phyloP scores from a whole-genome alignment of 1,140 invertebrate species.

The Drosophila repleta region DNA sequence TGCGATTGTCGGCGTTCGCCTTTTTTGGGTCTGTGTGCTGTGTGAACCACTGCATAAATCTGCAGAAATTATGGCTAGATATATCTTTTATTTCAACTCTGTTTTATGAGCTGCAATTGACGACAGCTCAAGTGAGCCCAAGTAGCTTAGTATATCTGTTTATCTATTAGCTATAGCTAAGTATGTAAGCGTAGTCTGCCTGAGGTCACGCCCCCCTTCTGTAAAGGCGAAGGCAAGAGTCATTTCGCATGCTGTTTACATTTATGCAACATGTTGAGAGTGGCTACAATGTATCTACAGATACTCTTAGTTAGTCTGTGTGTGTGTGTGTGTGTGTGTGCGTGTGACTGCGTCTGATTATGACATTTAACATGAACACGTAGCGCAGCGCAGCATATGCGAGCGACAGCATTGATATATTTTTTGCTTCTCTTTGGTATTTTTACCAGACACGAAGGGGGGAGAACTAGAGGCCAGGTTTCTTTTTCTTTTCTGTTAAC shows the following conservation, averaged over 20 bases:
- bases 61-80: constrained; percentile 53
- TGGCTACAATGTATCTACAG: constrained; percentile 64
- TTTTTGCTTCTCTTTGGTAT: constrained; percentile 26
- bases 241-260: constrained; percentile 67
- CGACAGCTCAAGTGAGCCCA: constrained; percentile 18
- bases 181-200: constrained; percentile 30
- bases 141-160: constrained; percentile 21
- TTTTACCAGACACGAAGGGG: constrained; percentile 49
- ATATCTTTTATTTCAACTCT: neutral
- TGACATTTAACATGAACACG: constrained; percentile 82
- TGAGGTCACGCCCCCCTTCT: constrained; percentile 49
- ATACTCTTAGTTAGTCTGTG: constrained; percentile 35
- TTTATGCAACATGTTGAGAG: constrained; percentile 56
- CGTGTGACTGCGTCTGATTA: constrained; percentile 63
- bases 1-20: constrained; percentile 39
- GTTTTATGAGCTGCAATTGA: constrained; percentile 48
- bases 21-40: constrained; percentile 28
- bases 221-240: constrained; percentile 15
- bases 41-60: constrained; percentile 52
- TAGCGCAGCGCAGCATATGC: constrained; percentile 68
- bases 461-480: constrained; percentile 12
- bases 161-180: constrained; percentile 58
- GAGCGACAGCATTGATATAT: constrained; percentile 59
- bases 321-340: constrained; percentile 5
- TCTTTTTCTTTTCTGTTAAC: neutral